Evolutionary conservation across 2,888 invertebrate genomes (phyloP), one percentile per base, ranked within the genome.

Genomic region (Mimachlamys varia): DNA sequence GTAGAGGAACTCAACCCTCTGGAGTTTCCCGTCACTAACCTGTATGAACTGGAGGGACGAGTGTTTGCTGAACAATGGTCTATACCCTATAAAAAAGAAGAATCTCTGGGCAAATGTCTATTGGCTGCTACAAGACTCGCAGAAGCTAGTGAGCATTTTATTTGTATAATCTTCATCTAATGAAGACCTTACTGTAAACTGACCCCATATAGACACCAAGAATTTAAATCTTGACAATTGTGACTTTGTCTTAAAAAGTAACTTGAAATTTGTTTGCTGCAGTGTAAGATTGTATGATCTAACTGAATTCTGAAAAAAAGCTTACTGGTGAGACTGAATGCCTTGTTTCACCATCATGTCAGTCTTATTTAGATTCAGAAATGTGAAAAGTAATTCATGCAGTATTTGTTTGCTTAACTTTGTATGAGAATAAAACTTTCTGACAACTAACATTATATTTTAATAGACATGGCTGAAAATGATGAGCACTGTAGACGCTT

Each of bases 61-160:
- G 97, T 97, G 58, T 97, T 97, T 95, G 96, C 97, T 38, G 97
- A 97, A 89, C 96, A 96, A 88, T 97, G 97, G 97, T 97, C 97
- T 50, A 97, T 97, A 90, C 97, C 97, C 4, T 97, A 97, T 94
- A 96, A 97, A 92, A 96, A 96, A 92, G 97, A 97, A 88, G 97
- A 97, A 93, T 97, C 97, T 17, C 94, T 97, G 15, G 97, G 97
- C n/a, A 97, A 96, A 94, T 97, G 97, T 94, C 94, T 97, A 55
- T 91, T 96, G 88, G 97, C 97, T 90, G 96, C 97, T 55, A 96
- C 96, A 49, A 94, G 96, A 89, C 94, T 97, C 33, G 96, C 97
- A 55, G 95, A 96, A 93, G 96, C 96, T 93, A 97, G 97, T 97
- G 92, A 89, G 91, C 89, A 7, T 49, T 38, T 44, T 17, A 27